Evolutionary conservation across 2,113 vertebrate species (phyloP), one percentile per base, ranked within the genome.

Genomic region (Onychorhynchus coronatus): DNA sequence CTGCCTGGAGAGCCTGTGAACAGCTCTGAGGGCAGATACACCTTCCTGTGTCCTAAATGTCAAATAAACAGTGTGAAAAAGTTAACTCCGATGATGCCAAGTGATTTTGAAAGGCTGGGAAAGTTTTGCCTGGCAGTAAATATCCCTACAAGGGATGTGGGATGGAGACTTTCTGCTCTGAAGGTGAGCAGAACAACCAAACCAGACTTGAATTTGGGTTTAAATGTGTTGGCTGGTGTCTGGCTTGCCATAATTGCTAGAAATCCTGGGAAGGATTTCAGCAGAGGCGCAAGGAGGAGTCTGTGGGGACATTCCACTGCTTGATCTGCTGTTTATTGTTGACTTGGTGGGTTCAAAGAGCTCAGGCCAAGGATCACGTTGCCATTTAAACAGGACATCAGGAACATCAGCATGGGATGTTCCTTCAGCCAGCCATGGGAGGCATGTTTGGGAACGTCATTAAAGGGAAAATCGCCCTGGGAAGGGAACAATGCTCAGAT

Each of bases 361-460:
- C 59, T 31, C 18, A 5, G 27, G 6, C 49, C 21, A 5, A 28
- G 68, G 85, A 12, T 11, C 55, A 12, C 33, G 28, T 35, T 42
- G 21, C 8, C 24, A 2, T 7, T 53, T 6, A 5, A 39, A 8
- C 3, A 17, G 20, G 30, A 2, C 4, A 9, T 28, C 1, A 12
- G 15, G 58, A n/a, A 4, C 20, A 2, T 39, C 20, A 4, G 42
- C 3, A 0, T 28, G 21, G 31, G 8, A 0, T 12, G 23, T 20
- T 53, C n/a, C 52, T 35, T 27, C 49, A 46, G 14, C 37, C 39
- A 8, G 30, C 7, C 59, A 1, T 7, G 24, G 24, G 28, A 39
- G 25, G 7, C 12, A 58, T 7, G 7, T 9, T 61, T 47, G 28
- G 2, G 4, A 24, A 35, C 25, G 31, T 16, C 20, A 12, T 4